Percentiles rank a stretch among this genome's conserved stretches.
Conservation (phyloP, 2,797 vertebrate genomes). For the Acipenser oxyrinchus region DNA sequence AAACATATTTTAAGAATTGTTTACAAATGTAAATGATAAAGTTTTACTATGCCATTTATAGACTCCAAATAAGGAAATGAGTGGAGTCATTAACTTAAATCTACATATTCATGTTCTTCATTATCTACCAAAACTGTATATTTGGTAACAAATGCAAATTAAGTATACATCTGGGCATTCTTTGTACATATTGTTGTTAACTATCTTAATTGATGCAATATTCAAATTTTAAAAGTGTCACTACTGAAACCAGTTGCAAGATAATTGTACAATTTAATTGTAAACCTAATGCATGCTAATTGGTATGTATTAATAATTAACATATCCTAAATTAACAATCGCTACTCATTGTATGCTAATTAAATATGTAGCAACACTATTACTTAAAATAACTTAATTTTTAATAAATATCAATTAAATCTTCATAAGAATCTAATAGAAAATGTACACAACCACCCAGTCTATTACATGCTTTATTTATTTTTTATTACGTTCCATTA, state of each 20-base stretch:
- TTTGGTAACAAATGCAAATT: too few species aligned
- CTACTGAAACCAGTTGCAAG: conserved; percentile 40
- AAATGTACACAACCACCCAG: conserved; percentile 6
- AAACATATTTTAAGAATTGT: too few species aligned
- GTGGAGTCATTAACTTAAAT: too few species aligned
- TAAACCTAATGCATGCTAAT: conserved; percentile 32
- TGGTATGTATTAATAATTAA: conserved; percentile 31
- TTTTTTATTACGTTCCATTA: not conserved
- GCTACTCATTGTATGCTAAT: conserved; percentile 44
- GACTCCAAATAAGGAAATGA: too few species aligned
- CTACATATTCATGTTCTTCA: too few species aligned
- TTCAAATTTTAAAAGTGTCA: conserved; percentile 45
- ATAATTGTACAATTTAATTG: conserved; percentile 28
- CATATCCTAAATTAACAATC: conserved; percentile 32
- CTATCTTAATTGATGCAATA: conserved; percentile 43
- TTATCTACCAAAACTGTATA: too few species aligned
- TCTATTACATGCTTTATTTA: too few species aligned
- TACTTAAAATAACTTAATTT: conserved; percentile 26
- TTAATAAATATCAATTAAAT: conserved; percentile 43
- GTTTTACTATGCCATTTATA: too few species aligned
- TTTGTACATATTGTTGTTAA: conserved; percentile 32
- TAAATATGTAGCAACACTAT: conserved; percentile 42
- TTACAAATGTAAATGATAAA: too few species aligned
- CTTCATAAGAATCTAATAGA: conserved; percentile 15
- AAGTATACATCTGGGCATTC: conserved; percentile 10